Evolutionary conservation across 2,888 invertebrate species (phyloP).

Genomic region (Agrotis ipsilon): DNA sequence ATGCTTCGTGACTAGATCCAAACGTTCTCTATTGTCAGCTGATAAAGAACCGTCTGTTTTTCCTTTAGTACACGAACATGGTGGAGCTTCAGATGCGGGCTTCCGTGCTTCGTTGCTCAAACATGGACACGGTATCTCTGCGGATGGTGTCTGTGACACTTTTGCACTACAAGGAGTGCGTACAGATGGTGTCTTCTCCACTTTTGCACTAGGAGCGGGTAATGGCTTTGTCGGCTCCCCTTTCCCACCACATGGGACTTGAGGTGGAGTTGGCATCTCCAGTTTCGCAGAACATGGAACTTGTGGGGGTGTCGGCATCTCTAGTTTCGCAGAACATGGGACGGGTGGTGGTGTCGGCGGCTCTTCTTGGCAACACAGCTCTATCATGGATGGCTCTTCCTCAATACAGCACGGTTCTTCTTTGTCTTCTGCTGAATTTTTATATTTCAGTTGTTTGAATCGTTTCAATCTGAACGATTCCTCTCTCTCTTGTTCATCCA

Average conservation of each 20-base stretch:
- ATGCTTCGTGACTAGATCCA: not conserved
- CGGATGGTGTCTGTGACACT: not conserved
- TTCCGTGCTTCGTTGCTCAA: too few species aligned
- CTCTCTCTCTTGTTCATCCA: conserved; percentile 55
- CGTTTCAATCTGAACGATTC: conserved; percentile 25
- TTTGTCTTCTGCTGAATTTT: not conserved
- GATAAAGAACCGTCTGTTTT: not conserved
- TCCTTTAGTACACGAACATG: not conserved
- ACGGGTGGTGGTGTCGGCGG: not conserved
- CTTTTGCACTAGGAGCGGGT: too few species aligned
- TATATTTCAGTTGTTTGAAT: conserved; percentile 38
- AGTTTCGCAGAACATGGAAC: not conserved
- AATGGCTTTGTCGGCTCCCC: too few species aligned
- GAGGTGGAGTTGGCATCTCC: not conserved
- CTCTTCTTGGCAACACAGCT: too few species aligned
- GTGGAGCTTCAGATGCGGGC: not conserved
- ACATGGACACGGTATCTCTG: too few species aligned
- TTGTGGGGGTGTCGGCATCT: not conserved
- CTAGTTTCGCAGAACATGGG: not conserved
- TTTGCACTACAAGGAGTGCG: not conserved
- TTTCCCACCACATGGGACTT: not conserved
- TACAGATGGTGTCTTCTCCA: too few species aligned
- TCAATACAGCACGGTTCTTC: too few species aligned
- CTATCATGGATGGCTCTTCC: too few species aligned
- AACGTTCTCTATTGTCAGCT: not conserved